Conservation (phyloP, 1,140 invertebrate genomes). For the Lordiphosa stackelbergi region DNA sequence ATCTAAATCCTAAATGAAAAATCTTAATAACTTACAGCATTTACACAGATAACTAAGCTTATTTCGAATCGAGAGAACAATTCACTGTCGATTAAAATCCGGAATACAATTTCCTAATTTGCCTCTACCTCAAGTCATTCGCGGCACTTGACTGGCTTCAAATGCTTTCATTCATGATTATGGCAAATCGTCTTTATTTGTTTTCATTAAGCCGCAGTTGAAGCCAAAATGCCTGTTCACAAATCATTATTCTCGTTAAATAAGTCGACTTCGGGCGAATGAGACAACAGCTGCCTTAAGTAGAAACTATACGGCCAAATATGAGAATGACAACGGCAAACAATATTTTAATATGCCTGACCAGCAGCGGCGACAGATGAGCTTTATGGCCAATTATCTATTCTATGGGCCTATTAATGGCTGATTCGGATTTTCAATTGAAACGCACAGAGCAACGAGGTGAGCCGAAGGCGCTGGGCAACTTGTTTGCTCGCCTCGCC, state of each 20-base stretch:
- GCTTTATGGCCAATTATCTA: slow-evolving; percentile 72
- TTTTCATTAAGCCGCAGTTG: slow-evolving; percentile 66
- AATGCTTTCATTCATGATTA: slow-evolving; percentile 23
- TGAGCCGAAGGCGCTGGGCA: not conserved
- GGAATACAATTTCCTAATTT: slow-evolving; percentile 1
- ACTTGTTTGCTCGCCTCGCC: slow-evolving; percentile 3
- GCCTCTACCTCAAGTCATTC: slow-evolving; percentile 9
- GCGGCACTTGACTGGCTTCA: slow-evolving; percentile 31
- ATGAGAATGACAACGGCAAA: slow-evolving; percentile 20
- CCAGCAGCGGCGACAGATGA: slow-evolving; percentile 57
- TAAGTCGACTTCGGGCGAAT: slow-evolving; percentile 42
- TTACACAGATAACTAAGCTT: too few relatives aligned
- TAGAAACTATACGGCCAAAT: slow-evolving; percentile 31
- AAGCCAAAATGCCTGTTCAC: slow-evolving; percentile 59
- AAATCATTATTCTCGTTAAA: slow-evolving; percentile 60
- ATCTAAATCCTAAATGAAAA: too few relatives aligned
- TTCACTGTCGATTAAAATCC: too few relatives aligned
- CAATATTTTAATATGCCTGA: slow-evolving; percentile 67
- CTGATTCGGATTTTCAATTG: slow-evolving; percentile 55
- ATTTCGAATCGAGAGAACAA: too few relatives aligned
- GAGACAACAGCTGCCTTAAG: slow-evolving; percentile 50
- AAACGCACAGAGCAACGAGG: slow-evolving; percentile 1
- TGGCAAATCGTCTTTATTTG: slow-evolving; percentile 59
- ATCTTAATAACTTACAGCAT: too few relatives aligned
- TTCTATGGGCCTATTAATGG: slow-evolving; percentile 67